Base-by-base conservation (phyloP, 2,113 vertebrate genomes). In the Colistium nudipinnis region DNA sequence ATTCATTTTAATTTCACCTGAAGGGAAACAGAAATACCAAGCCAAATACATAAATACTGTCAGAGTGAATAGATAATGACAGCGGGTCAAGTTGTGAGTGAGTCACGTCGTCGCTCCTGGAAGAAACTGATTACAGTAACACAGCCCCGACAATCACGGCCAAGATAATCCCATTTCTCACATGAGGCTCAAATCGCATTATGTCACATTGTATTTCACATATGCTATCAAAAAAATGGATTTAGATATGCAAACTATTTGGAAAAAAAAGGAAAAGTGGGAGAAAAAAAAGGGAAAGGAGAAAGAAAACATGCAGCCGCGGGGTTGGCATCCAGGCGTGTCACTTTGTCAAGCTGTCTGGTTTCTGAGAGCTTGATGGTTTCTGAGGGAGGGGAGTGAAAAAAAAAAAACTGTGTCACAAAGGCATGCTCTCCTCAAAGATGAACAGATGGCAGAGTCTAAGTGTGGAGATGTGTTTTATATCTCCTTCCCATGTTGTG, bases 81-180 rank as follows among this genome's bases (percentile, higher is more conserved):
- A 66, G 65, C 74, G 10, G 88, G 90, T 88, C 88, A 88, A 86
- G 79, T 80, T 74, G 76, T 30, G 80, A 85, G 83, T 74, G 79
- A 86, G 83, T 82, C 79, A 84, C 68, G 53, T 80, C 81, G 10
- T 27, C 33, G 59, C 77, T 81, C 56, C 61, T 60, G 74, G 79
- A 83, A 70, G 80, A 78, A 87, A 84, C 81, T 73, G 84, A 90
- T 88, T 83, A 85, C 76, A 28, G 77, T 72, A 84, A 90, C 85
- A 85, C 71, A 13, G 48, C 71, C 41, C 72, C 14, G 85, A 88
- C 85, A 87, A 87, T 80, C 85, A 82, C 41, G 3, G 31, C 56
- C 44, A 11, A 78, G 82, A 88, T 87, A 88, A 89, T 90, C 84
- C 86, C 74, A 65, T 89, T 87, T 81, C 80, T 84, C 86, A 83